Base-by-base conservation (phyloP, 2,888 invertebrate genomes). In the Megalurothrips usitatus region DNA sequence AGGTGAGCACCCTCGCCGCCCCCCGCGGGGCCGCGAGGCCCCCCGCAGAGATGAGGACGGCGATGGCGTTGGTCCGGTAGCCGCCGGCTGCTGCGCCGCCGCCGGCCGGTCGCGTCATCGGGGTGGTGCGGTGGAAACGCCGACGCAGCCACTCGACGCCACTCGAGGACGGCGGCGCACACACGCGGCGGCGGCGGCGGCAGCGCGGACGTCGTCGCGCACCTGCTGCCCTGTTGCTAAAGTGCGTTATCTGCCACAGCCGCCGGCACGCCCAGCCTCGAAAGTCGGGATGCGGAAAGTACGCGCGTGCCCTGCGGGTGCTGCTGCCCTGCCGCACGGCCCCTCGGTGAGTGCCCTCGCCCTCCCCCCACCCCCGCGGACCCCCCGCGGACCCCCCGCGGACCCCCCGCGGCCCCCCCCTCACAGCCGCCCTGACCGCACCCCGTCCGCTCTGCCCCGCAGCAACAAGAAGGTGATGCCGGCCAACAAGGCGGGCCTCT, bases 401-500 rank as follows among this genome's bases (percentile, higher is more conserved):
- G 6, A n/a, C n/a, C n/a, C 58, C 58, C 17, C 58, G 14, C 58
- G 58, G 19, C 17, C 19, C 4, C 58, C 19, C n/a, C n/a, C 58
- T 58, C 58, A 17, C 14, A 52, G 52, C 52, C 14, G 52, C 12
- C 6, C 14, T 17, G 14, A 14, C 52, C 3, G 11, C n/a, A 58
- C 11, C 58, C n/a, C 6, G 58, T 58, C 17, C 34, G 17, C 1
- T 58, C 58, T 58, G 58, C 23, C 81, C 83, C 83, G 14, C 83
- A 86, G 86, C 19, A 83, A 85, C 4, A 85, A 85, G 81, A 85
- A 84, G 80, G 82, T 82, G 58, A 85, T 87, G 82, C 87, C 87
- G 0, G 85, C 89, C 47, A 88, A 89, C 82, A 86, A 86, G 82
- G 87, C 89, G 17, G 89, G 89, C 8, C 86, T 89, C 80, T 86